Conservation (phyloP, 2,888 invertebrate species). For the Seladonia tumulorum region DNA sequence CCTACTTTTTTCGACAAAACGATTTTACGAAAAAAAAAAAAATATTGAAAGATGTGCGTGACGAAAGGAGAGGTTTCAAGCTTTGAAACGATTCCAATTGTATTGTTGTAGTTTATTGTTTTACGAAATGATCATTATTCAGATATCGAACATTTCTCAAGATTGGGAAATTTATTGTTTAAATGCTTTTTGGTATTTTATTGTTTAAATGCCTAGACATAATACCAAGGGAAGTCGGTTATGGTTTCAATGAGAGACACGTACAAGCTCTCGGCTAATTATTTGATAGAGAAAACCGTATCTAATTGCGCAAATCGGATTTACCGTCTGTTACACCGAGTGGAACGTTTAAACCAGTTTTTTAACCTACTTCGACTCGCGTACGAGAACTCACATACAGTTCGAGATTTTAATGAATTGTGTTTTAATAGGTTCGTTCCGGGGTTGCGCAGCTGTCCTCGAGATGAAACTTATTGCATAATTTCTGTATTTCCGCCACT, state of each 20-base stretch:
- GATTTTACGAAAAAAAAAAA: too few relatives aligned
- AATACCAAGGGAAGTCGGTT: slow-evolving; percentile 31
- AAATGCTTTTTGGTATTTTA: too few relatives aligned
- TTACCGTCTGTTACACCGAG: slow-evolving; percentile 29
- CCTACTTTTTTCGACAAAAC: too few relatives aligned
- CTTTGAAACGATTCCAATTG: too few relatives aligned
- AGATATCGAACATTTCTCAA: too few relatives aligned
- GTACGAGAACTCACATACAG: not conserved
- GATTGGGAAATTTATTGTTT: too few relatives aligned
- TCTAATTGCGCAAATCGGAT: slow-evolving; percentile 56
- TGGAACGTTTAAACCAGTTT: slow-evolving; percentile 36
- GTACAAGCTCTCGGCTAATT: slow-evolving; percentile 11
- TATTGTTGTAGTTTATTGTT: too few relatives aligned
- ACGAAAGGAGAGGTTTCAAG: too few relatives aligned
- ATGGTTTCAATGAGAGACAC: slow-evolving; percentile 23
- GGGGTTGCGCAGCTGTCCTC: not conserved
- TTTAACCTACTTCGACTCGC: slow-evolving; percentile 37
- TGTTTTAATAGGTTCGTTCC: slow-evolving; percentile 7
- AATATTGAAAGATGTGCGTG: too few relatives aligned
- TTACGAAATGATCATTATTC: too few relatives aligned
- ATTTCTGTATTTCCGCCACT: slow-evolving; percentile 12
- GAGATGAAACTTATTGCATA: slow-evolving; percentile 2
- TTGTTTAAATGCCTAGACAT: not conserved
- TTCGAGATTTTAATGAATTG: slow-evolving; percentile 27
- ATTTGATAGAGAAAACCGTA: slow-evolving; percentile 36